phyloP scores from a whole-genome alignment of 2,113 vertebrate genomes.

The Pomatostomus ruficeps region DNA sequence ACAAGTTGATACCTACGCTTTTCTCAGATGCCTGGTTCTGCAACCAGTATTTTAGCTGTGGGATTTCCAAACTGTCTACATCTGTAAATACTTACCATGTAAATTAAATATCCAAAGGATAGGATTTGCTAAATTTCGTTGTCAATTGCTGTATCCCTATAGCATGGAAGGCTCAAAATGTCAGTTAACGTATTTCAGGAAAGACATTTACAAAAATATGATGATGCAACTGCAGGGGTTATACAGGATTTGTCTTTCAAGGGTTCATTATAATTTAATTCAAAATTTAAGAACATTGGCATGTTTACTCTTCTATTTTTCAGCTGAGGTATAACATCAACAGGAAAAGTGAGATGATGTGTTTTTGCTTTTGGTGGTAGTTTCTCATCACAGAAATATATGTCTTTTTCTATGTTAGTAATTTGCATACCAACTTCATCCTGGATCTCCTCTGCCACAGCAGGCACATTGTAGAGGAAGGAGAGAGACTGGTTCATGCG shows the following conservation, averaged over 20 bases:
- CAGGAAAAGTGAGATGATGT: neutral
- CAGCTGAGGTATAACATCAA: neutral
- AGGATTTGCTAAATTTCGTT: neutral
- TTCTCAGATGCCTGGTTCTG: neutral
- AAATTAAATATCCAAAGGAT: neutral
- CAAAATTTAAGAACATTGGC: neutral
- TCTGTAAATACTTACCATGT: neutral
- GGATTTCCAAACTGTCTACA: neutral
- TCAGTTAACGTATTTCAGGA: neutral
- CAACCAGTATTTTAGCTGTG: neutral
- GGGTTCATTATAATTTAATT: neutral
- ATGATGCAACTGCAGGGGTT: neutral
- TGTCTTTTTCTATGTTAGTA: neutral
- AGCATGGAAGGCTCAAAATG: neutral
- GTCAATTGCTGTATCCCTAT: neutral
- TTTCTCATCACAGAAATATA: neutral
- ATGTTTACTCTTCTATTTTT: neutral
- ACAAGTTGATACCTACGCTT: neutral
- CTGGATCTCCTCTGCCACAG: slow-evolving; percentile 92
- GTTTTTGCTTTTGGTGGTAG: neutral
- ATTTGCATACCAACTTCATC: slow-evolving; percentile 92
- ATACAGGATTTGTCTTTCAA: neutral
- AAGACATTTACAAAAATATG: neutral
- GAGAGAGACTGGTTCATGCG: slow-evolving; percentile 98
- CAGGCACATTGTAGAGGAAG: slow-evolving; percentile 94